Evolutionary conservation across 2,113 vertebrate species (phyloP).

Genomic region (Nansenia antarctica): DNA sequence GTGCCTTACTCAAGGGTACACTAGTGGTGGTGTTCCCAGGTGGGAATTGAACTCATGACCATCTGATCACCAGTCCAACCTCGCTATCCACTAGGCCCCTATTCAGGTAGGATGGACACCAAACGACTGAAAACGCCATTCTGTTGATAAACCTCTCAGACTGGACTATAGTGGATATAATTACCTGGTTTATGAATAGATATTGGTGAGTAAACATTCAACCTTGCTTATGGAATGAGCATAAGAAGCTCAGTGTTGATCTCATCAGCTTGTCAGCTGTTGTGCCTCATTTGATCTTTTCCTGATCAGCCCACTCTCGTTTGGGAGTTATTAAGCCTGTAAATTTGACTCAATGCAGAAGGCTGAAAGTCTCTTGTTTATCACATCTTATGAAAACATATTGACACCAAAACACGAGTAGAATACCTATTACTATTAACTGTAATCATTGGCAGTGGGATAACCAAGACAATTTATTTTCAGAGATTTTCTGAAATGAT

Average conservation of each 20-base stretch:
- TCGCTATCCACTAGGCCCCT: too few species aligned
- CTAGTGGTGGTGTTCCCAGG: too few species aligned
- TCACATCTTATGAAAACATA: not conserved
- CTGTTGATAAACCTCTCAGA: not conserved
- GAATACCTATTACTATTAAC: too few species aligned
- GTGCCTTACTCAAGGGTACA: too few species aligned
- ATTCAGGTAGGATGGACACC: not conserved
- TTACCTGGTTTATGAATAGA: not conserved
- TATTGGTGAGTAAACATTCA: not conserved
- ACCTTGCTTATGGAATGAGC: not conserved
- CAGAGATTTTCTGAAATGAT: too few species aligned
- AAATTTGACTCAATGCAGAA: not conserved
- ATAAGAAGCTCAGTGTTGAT: not conserved
- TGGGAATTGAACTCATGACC: too few species aligned
- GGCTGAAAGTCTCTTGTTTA: not conserved
- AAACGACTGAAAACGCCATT: not conserved
- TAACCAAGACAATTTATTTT: too few species aligned
- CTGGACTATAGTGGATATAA: too few species aligned
- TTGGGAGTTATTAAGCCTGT: not conserved
- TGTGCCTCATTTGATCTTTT: not conserved
- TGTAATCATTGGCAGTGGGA: too few species aligned
- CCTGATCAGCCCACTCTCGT: not conserved
- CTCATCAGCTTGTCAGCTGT: not conserved
- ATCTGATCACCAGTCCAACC: too few species aligned
- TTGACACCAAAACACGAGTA: too few species aligned